These are phyloP conservation scores for Daboia siamensis DNA, from an alignment of 2,113 vertebrate species.

Conservation along the genomic window DNA sequence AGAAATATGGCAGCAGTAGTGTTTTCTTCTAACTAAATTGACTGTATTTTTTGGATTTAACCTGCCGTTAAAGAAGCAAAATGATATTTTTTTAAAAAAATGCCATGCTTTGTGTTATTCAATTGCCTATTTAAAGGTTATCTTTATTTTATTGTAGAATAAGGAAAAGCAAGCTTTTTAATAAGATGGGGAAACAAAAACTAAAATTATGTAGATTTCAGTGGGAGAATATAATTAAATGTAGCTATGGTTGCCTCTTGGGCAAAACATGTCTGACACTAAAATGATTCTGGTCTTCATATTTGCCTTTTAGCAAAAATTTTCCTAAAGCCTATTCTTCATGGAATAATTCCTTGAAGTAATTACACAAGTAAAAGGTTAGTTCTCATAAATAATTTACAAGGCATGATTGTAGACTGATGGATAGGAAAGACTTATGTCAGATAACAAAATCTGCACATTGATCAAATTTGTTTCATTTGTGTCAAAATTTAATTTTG, in stretches of 20 bases:
- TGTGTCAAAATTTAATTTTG: slow-evolving; percentile 46
- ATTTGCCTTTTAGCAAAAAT: slow-evolving; percentile 23
- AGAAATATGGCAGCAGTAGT: too few relatives aligned
- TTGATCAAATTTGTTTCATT: slow-evolving; percentile 3
- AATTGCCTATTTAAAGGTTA: too few relatives aligned
- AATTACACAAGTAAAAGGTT: slow-evolving; percentile 63
- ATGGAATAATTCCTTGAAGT: slow-evolving; percentile 50
- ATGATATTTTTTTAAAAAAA: not conserved
- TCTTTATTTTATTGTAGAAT: not conserved
- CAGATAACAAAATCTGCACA: slow-evolving; percentile 20
- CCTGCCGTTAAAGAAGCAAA: not conserved
- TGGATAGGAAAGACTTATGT: slow-evolving; percentile 46
- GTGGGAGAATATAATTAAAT: not conserved
- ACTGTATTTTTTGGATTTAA: too few relatives aligned
- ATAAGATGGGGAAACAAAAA: not conserved
- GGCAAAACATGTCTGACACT: not conserved
- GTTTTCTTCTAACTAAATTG: too few relatives aligned
- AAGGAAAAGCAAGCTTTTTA: not conserved
- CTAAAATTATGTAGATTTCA: not conserved
- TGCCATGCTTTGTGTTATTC: not conserved
- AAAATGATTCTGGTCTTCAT: slow-evolving; percentile 29
- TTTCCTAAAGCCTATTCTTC: slow-evolving; percentile 50
- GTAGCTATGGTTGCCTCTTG: not conserved
- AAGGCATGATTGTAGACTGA: slow-evolving; percentile 48
- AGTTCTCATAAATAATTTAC: slow-evolving; percentile 50